Evolutionary conservation across 64 coral and sea anemone genomes (phyloP).

Genomic region (Pachyseris speciosa): DNA sequence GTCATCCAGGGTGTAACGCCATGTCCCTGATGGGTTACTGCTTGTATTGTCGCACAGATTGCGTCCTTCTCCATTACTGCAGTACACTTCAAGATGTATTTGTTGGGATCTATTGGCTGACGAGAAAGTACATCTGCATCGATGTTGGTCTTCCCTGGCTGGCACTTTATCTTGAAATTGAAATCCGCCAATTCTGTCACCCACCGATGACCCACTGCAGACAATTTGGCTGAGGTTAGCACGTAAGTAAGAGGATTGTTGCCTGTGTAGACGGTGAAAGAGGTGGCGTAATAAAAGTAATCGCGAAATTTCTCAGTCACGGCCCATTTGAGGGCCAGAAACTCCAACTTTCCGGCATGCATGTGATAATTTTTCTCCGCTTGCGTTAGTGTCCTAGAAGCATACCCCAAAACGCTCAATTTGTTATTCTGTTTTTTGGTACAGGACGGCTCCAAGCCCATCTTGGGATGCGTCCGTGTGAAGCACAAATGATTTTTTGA

Average conservation of each 20-base stretch:
- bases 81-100: not conserved
- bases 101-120: not conserved
- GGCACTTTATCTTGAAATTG: not conserved
- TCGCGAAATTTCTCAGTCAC: not conserved
- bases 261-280: not conserved
- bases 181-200: conserved; percentile 13
- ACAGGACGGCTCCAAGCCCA: not conserved
- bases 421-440: not conserved
- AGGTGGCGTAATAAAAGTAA: not conserved
- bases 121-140: not conserved
- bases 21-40: not conserved
- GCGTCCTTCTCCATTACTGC: not conserved
- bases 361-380: not conserved
- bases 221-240: not conserved
- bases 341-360: not conserved
- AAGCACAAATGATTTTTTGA: not conserved
- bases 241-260: not conserved
- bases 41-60: conserved; percentile 5
- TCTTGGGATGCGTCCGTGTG: not conserved
- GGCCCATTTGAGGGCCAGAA: too few relatives aligned
- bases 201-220: not conserved
- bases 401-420: not conserved
- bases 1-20: not conserved
- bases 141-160: not conserved
- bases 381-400: not conserved